These are phyloP conservation scores for Acanthosepion lycidas DNA, from an alignment of 2,888 invertebrate species.

Conservation along the genomic window DNA sequence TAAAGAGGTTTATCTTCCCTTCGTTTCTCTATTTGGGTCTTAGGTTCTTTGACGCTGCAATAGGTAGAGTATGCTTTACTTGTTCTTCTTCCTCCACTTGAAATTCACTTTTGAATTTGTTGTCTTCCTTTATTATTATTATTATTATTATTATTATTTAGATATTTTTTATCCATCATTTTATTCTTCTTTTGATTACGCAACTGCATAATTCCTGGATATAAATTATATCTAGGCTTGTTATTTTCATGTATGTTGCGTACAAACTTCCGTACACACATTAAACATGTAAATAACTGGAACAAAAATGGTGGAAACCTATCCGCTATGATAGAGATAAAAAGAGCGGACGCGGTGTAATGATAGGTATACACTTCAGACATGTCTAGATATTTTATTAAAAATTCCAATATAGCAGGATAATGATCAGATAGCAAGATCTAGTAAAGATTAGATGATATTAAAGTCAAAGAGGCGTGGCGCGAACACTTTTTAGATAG, in stretches of 20 bases:
- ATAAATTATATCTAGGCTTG: background rate
- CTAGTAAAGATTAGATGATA: background rate
- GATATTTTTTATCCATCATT: no score
- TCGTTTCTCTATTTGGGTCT: no score
- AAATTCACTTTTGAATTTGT: no score
- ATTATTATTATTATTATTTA: no score
- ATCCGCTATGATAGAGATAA: background rate
- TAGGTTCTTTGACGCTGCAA: no score
- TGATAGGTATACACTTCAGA: background rate
- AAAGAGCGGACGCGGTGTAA: background rate
- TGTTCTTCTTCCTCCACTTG: no score
- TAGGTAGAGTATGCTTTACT: no score
- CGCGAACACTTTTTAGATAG: background rate
- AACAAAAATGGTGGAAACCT: background rate
- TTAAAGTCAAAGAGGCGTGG: conserved; percentile 17
- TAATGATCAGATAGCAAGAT: background rate
- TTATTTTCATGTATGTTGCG: background rate
- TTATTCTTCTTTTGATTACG: no score
- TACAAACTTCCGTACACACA: background rate
- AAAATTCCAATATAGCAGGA: background rate
- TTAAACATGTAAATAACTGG: background rate
- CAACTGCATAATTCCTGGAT: no score
- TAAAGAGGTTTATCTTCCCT: no score
- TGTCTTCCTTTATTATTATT: no score
- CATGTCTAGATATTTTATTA: background rate